These are phyloP conservation scores for Anadara kagoshimensis DNA, from an alignment of 1,140 invertebrate species.

Conservation along the genomic window DNA sequence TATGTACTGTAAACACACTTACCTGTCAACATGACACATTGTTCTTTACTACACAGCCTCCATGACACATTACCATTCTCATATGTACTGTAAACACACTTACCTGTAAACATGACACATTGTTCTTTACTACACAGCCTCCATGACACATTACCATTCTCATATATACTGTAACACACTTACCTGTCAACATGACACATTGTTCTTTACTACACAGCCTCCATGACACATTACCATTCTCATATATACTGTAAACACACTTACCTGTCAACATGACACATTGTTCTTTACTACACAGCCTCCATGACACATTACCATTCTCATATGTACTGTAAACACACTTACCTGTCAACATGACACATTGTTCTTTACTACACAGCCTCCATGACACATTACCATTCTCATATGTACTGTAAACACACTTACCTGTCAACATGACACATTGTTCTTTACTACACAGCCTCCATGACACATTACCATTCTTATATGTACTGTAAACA, in stretches of 20 bases:
- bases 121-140: slow-evolving; percentile 59
- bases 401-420: slow-evolving; percentile 64
- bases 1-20: slow-evolving; percentile 42
- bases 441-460: too few relatives aligned
- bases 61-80: slow-evolving; percentile 68
- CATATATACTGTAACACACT: slow-evolving; percentile 53
- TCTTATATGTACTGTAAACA: background rate
- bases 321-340: slow-evolving; percentile 55
- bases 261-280: slow-evolving; percentile 57
- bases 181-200: slow-evolving; percentile 50
- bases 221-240: slow-evolving; percentile 68
- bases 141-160: slow-evolving; percentile 66
- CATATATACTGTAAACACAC: slow-evolving; percentile 47
- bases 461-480: too few relatives aligned
- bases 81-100: slow-evolving; percentile 46
- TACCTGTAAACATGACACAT: slow-evolving; percentile 56
- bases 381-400: slow-evolving; percentile 67
- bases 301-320: slow-evolving; percentile 67
- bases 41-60: slow-evolving; percentile 60
- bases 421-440: too few relatives aligned
- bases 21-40: slow-evolving; percentile 57
- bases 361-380: slow-evolving; percentile 59
- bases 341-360: slow-evolving; percentile 54
- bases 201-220: slow-evolving; percentile 59
- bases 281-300: slow-evolving; percentile 58